Evolutionary conservation across 2,888 invertebrate species (phyloP), one percentile per base, ranked within the genome.

Genomic region (Atethmia centrago): DNA sequence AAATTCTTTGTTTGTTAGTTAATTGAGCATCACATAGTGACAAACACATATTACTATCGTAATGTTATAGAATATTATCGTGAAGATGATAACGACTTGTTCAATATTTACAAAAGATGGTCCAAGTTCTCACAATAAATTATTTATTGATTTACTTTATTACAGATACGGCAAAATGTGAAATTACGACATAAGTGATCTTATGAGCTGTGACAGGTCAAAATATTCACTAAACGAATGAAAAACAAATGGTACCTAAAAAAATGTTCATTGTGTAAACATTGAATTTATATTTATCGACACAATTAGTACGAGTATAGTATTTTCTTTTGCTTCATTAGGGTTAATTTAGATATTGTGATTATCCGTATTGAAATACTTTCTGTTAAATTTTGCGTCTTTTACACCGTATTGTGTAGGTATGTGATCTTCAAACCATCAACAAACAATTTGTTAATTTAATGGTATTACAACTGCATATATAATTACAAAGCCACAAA

Each of bases 1-100:
- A 31, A 31, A 75, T n/a, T 74, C n/a, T 42, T 51, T 73, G 16
- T 51, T 47, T 67, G 7, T 40, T 47, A 69, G 36, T 36, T 36
- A 36, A 31, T 56, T 40, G 16, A 21, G 42, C 31, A 42, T 14
- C 14, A 19, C 21, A 2, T 5, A 28, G 5, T 3, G 0, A 12
- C 12, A n/a, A 12, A 45, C 5, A 16, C 4, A 25, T 14, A 36
- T 36, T 36, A 40, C 7, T 40, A 9, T 21, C 0, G 28, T 71
- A 19, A 71, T 8, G 49, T 49, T 12, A 56, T 51, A 14, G 16
- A 0, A 55, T 58, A 31, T 56, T 21, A n/a, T 56, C 16, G 5
- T 47, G 9, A 8, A 47, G 10, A 31, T 49, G 31, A 53, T 45
- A 77, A n/a, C 16, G 14, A 45, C 21, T 45, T 7, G 2, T 45